Evolutionary conservation across 2,797 vertebrate genomes (phyloP).

Genomic region (Protonibea diacanthus): DNA sequence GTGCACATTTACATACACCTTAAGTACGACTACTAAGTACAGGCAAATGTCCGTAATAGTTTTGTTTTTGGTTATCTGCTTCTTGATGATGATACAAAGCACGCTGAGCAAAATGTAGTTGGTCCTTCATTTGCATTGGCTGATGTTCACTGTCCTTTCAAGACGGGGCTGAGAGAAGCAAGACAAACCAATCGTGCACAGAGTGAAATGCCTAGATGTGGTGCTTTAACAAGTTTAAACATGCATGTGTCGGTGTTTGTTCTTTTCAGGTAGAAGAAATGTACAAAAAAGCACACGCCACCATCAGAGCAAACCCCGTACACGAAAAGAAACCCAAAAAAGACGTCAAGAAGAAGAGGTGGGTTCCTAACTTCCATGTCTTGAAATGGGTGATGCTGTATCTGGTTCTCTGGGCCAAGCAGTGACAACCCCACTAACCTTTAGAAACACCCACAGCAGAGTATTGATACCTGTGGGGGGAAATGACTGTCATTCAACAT

Average conservation of each 20-base stretch:
- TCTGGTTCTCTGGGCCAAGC: neutral
- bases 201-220: accelerated
- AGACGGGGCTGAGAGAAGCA: constrained; percentile 82
- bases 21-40: neutral
- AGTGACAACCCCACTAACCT: accelerated
- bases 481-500: neutral
- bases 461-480: neutral
- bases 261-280: constrained; percentile 92
- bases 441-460: neutral
- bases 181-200: accelerated
- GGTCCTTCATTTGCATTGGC: constrained; percentile 83
- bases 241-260: accelerated
- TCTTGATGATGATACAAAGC: constrained; percentile 75
- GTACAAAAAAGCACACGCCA: constrained; percentile 96
- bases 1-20: neutral
- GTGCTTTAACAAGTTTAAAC: neutral
- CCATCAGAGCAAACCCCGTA: constrained; percentile 93
- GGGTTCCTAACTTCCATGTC: constrained; percentile 30
- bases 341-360: constrained; percentile 99
- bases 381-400: too few relatives aligned
- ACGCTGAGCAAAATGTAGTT: constrained; percentile 85
- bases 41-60: neutral
- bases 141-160: constrained; percentile 82
- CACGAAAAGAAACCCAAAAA: constrained; percentile 96
- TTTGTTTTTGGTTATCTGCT: constrained; percentile 56